Conservation (phyloP, 2,888 invertebrate species). For the Hedychridium roseum region DNA sequence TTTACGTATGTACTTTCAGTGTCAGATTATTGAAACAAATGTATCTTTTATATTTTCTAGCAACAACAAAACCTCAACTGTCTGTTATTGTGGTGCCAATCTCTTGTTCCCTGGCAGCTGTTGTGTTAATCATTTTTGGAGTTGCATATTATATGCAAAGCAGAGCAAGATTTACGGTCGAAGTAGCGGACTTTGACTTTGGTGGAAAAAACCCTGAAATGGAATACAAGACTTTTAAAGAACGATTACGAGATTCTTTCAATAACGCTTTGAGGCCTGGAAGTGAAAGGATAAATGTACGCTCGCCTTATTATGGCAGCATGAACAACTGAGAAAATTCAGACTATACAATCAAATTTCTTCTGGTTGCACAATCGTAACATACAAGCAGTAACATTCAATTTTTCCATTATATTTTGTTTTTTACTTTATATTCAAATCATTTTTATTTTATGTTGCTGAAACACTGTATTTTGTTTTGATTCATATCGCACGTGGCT, state of each 20-base stretch:
- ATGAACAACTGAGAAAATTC: constrained; percentile 52
- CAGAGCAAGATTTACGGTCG: constrained; percentile 80
- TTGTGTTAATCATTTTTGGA: constrained; percentile 85
- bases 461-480: too few species aligned
- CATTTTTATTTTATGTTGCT: too few species aligned
- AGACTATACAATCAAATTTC: constrained; percentile 16
- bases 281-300: constrained; percentile 49
- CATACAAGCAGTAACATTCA: constrained; percentile 26
- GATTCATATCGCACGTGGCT: too few species aligned
- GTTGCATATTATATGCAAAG: constrained; percentile 87
- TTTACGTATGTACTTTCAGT: constrained; percentile 1
- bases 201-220: constrained; percentile 80
- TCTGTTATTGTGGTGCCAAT: constrained; percentile 91
- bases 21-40: not conserved
- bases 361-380: not conserved
- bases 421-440: too few species aligned
- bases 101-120: constrained; percentile 80
- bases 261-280: constrained; percentile 67
- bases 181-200: constrained; percentile 92
- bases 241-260: constrained; percentile 82
- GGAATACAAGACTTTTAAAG: constrained; percentile 87
- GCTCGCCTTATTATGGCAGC: constrained; percentile 58
- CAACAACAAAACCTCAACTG: constrained; percentile 79
- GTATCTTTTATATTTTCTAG: constrained; percentile 61
- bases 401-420: constrained; percentile 1